These are phyloP conservation scores for Holothuria leucospilota DNA, from an alignment of 53 echinoderm and acorn worm genomes.

Conservation along the genomic window DNA sequence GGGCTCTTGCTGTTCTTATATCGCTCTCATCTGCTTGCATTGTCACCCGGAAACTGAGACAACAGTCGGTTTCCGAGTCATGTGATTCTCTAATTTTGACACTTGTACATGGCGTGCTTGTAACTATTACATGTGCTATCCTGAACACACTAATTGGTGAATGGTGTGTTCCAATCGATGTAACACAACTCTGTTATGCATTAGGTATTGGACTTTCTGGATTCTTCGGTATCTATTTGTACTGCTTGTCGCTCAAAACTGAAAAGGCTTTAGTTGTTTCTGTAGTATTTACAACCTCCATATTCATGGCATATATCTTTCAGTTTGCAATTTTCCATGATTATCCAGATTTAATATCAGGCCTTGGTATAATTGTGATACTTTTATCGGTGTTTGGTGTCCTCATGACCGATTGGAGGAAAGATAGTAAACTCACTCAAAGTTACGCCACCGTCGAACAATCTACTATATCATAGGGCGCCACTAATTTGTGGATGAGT, in stretches of 20 bases:
- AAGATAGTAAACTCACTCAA: too few relatives aligned
- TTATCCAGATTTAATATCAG: slow-evolving; percentile 3
- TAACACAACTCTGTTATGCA: neutral
- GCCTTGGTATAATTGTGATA: neutral
- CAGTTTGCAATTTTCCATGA: slow-evolving; percentile 4
- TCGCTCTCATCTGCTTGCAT: neutral
- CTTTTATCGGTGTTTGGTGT: neutral
- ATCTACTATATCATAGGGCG: too few relatives aligned
- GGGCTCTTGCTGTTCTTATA: neutral
- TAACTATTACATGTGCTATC: neutral
- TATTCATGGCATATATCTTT: neutral
- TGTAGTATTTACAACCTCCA: neutral
- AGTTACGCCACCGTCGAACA: too few relatives aligned
- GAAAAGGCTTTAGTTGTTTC: neutral
- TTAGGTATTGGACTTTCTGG: neutral
- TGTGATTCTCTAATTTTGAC: neutral
- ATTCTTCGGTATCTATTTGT: neutral
- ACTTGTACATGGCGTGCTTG: neutral
- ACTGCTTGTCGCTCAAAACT: neutral
- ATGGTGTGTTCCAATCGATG: neutral
- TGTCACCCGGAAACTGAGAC: neutral
- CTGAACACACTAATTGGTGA: neutral
- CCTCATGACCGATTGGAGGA: neutral
- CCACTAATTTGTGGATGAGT: too few relatives aligned
- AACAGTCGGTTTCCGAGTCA: neutral